Percentiles rank a stretch among this genome's conserved stretches.
Conservation (phyloP, 2,888 invertebrate species). For the Dynastes grantii region DNA sequence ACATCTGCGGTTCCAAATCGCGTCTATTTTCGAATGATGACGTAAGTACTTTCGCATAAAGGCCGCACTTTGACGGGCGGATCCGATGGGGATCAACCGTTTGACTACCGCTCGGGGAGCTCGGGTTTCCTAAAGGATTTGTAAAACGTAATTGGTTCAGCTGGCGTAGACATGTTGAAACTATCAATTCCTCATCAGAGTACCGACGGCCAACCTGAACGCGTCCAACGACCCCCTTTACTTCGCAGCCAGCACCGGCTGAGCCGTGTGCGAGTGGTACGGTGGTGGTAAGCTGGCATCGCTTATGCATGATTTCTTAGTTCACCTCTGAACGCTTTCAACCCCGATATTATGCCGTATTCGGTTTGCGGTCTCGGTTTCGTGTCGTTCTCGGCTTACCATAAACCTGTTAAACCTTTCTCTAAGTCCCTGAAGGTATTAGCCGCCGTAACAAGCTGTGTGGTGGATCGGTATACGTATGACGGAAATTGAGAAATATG, state of each 20-base stretch:
- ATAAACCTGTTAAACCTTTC: conserved; percentile 48
- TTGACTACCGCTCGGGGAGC: conserved; percentile 61
- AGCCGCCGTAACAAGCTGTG: conserved; percentile 31
- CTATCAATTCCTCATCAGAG: conserved; percentile 78
- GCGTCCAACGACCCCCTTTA: conserved; percentile 57
- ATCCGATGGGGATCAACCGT: conserved; percentile 61
- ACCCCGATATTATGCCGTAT: conserved; percentile 44
- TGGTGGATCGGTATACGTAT: conserved; percentile 12
- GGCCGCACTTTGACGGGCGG: conserved; percentile 43
- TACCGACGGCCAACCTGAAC: conserved; percentile 64
- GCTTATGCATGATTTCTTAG: conserved; percentile 48
- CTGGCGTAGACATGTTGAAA: conserved; percentile 76
- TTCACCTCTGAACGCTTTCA: conserved; percentile 46
- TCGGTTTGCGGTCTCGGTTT: conserved; percentile 43
- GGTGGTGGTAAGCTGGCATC: conserved; percentile 25
- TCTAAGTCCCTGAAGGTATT: conserved; percentile 48
- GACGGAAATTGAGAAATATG: conserved; percentile 28
- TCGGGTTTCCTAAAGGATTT: conserved; percentile 68
- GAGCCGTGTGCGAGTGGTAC: no score
- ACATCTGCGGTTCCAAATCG: conserved; percentile 55
- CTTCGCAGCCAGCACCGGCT: conserved; percentile 52
- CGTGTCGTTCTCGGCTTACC: conserved; percentile 52
- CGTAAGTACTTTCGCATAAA: conserved; percentile 12
- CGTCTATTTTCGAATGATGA: conserved; percentile 20
- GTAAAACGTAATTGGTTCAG: conserved; percentile 77